Base-by-base conservation (phyloP, 2,888 invertebrate genomes). In the Caenorhabditis wallacei region DNA sequence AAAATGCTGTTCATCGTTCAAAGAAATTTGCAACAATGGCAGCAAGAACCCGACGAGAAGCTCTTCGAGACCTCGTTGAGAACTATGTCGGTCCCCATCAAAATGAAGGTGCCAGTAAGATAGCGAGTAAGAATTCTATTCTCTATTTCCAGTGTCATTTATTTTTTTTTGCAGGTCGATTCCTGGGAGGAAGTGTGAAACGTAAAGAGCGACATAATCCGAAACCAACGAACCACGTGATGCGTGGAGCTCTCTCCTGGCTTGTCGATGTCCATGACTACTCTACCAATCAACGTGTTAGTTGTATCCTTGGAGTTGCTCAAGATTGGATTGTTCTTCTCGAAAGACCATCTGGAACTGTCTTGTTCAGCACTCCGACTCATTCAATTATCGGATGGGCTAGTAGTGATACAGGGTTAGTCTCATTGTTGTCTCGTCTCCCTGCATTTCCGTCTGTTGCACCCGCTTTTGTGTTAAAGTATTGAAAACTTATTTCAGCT, bases 1-100 rank as follows among this genome's bases (percentile, higher is more conserved):
- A 98, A 92, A 97, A 97, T 93, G 97, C 97, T 13, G 97, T 97
- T 13, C 97, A 97, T 92, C 95, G 96, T 89, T 97, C 97, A 56
- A 96, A 97, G 91, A 98, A 98, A 93, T 98, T 98, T 93, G 96
- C 96, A 70, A 96, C 96, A 61, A 97, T 98, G 97, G 97, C 97
- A 13, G 96, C 96, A 11, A 94, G 98, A 89, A 98, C 98, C 53
- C 94, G 97, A 86, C 96, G 97, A 92, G 97, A 97, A 93, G 97
- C 97, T 93, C 94, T 98, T 89, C 97, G 97, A 93, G 98, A 98
- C 93, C 94, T 88, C 8, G 80, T 87, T 20, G 91, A 91, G 66
- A 91, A 91, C 64, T 89, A 91, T 74, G 89, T 88, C 0, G 88
- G 89, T n/a, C 87, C 91, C 7, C 90, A 91, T 76, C 88, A 89